Conservation (phyloP, 1,140 invertebrate genomes). For the Papilio polytes region DNA sequence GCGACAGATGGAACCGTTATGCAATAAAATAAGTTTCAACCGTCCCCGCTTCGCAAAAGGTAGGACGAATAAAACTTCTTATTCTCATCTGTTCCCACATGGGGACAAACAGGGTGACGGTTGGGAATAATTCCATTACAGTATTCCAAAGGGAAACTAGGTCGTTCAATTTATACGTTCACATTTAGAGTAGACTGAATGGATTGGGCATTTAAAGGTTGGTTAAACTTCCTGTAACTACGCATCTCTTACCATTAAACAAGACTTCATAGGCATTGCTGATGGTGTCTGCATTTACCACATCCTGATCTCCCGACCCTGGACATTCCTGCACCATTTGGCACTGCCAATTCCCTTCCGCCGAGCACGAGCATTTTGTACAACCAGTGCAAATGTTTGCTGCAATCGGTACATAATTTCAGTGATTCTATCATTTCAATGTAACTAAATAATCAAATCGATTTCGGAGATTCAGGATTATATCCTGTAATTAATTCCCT, state of each 20-base stretch:
- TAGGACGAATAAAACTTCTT: too few species aligned
- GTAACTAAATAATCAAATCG: too few species aligned
- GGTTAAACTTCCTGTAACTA: neutral
- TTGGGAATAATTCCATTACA: too few species aligned
- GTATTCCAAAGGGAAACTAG: neutral
- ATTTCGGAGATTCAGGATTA: too few species aligned
- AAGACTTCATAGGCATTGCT: slow-evolving; percentile 48
- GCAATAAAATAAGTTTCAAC: too few species aligned
- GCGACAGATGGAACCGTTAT: too few species aligned
- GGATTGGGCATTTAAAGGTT: neutral
- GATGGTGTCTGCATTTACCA: slow-evolving; percentile 47
- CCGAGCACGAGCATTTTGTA: slow-evolving; percentile 55
- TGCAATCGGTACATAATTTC: slow-evolving; percentile 43
- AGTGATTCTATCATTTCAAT: neutral
- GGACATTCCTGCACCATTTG: slow-evolving; percentile 51
- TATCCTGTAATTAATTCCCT: too few species aligned
- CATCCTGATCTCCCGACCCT: slow-evolving; percentile 40
- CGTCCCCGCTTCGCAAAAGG: too few species aligned
- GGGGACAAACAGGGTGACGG: too few species aligned
- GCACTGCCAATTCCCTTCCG: slow-evolving; percentile 58
- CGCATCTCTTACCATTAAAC: slow-evolving; percentile 49
- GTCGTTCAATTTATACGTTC: neutral
- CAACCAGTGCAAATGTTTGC: slow-evolving; percentile 66
- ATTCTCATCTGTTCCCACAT: too few species aligned
- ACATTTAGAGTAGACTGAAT: neutral